These are phyloP conservation scores for Saguinus midas DNA, from an alignment of 2,113 vertebrate species.

Conservation along the genomic window DNA sequence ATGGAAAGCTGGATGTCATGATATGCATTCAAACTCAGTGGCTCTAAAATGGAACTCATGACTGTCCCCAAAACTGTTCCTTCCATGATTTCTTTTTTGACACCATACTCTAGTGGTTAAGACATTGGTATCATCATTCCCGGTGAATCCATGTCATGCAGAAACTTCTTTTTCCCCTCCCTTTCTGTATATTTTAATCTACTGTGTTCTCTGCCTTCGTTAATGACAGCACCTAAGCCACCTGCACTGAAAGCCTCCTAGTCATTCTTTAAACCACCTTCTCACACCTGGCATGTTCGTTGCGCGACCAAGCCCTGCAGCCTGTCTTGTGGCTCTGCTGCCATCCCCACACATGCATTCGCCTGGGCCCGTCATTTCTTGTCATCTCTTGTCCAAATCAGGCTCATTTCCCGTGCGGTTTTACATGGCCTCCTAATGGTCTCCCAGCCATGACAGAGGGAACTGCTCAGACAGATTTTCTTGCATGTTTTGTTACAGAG, in stretches of 20 bases:
- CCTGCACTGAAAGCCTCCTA: rapidly evolving
- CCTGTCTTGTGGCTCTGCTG: background rate
- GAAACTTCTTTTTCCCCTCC: background rate
- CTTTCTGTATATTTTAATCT: background rate
- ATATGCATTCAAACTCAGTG: rapidly evolving
- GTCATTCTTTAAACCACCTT: background rate
- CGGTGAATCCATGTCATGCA: background rate
- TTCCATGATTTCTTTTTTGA: background rate
- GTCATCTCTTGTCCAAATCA: background rate
- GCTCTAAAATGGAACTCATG: background rate
- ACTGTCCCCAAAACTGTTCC: background rate
- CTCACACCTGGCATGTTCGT: background rate
- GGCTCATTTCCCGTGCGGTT: rapidly evolving
- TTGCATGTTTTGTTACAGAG: background rate
- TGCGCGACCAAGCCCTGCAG: background rate
- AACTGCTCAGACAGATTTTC: background rate
- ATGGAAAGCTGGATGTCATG: background rate
- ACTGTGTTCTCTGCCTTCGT: background rate
- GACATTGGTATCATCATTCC: background rate
- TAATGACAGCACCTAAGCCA: background rate
- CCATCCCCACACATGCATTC: rapidly evolving
- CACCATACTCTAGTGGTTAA: too few species aligned
- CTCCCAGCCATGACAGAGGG: background rate
- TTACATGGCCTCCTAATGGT: background rate
- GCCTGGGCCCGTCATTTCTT: background rate